phyloP scores from a whole-genome alignment of 2,888 invertebrate species.

The Archips crataeganus region DNA sequence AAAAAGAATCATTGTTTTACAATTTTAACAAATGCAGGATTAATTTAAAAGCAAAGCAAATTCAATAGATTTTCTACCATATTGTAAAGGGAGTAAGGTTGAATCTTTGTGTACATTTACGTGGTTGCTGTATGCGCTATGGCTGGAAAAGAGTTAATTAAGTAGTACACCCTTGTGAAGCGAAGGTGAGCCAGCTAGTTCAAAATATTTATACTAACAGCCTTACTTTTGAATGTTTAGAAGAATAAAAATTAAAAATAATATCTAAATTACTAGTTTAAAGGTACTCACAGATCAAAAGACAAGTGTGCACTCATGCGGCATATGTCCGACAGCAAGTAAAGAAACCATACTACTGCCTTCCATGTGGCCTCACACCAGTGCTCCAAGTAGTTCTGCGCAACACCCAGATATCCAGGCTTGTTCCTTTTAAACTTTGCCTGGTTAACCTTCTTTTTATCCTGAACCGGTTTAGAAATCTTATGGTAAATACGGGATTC shows the following conservation, averaged over 20 bases:
- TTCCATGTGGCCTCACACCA: constrained; percentile 87
- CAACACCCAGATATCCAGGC: constrained; percentile 75
- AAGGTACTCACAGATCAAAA: constrained; percentile 89
- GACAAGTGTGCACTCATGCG: constrained; percentile 91
- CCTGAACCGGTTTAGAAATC: constrained; percentile 66
- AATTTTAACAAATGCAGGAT: too few species aligned
- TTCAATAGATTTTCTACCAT: too few species aligned
- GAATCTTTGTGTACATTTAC: too few species aligned
- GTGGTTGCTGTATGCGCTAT: too few species aligned
- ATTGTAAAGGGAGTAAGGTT: too few species aligned
- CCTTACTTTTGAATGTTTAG: too few species aligned
- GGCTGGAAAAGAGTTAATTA: too few species aligned
- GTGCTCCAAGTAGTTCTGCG: constrained; percentile 78
- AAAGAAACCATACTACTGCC: constrained; percentile 91
- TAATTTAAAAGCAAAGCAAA: too few species aligned
- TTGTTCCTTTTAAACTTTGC: constrained; percentile 73
- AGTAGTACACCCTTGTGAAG: too few species aligned
- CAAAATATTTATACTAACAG: too few species aligned
- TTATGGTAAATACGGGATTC: constrained; percentile 75
- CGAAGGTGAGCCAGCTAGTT: too few species aligned
- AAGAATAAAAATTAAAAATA: not conserved
- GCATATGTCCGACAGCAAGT: constrained; percentile 92
- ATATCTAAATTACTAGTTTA: not conserved
- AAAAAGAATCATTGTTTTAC: too few species aligned
- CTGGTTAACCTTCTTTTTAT: constrained; percentile 80